A percentile compares a stretch with the other conserved stretches of the same genome.
Evolutionary conservation across 2,888 invertebrate genomes (phyloP).

Genomic region (Quadroppia sp.): DNA sequence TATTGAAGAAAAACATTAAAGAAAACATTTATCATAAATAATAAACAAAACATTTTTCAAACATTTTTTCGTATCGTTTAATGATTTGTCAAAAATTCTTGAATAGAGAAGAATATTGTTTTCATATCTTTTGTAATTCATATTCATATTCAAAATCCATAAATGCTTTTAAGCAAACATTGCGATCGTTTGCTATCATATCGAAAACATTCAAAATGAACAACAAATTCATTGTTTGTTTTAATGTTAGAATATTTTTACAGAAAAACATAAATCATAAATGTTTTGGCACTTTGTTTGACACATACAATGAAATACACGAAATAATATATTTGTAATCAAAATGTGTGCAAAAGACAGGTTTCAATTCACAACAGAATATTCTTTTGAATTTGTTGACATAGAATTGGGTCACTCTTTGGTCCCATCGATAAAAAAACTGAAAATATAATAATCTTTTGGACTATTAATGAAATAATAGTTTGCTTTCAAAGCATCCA

Average conservation of each 20-base stretch:
- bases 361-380: neutral
- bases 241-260: neutral
- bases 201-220: neutral
- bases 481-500: neutral
- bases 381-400: neutral
- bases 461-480: neutral
- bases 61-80: too few species aligned
- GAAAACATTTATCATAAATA: too few species aligned
- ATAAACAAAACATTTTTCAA: too few species aligned
- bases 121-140: too few species aligned
- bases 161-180: neutral
- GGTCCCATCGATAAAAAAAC: neutral
- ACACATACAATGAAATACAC: neutral
- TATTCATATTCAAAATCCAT: too few species aligned
- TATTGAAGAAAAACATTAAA: too few species aligned
- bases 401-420: neutral
- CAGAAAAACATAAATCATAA: slow-evolving; percentile 15
- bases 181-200: neutral
- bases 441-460: neutral
- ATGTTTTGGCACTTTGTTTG: neutral
- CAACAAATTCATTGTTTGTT: neutral
- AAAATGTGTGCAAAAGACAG: too few species aligned
- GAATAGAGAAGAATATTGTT: too few species aligned
- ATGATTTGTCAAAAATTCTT: too few species aligned
- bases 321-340: neutral